Evolutionary conservation across 2,888 invertebrate genomes (phyloP).

Genomic region (Meteorus cinctellus): DNA sequence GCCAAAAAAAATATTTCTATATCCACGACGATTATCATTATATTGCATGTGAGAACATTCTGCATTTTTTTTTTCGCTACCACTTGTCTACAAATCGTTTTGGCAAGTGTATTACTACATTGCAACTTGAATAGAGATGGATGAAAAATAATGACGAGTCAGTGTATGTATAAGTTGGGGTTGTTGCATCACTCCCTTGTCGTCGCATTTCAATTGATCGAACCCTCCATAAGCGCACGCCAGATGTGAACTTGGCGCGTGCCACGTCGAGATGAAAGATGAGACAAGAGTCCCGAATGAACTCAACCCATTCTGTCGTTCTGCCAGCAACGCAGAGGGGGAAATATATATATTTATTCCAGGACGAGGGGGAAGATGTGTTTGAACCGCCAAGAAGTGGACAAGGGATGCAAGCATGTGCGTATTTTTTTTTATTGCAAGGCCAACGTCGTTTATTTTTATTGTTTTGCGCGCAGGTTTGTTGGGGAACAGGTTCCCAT

Average conservation of each 20-base stretch:
- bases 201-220: constrained; percentile 67
- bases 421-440: constrained; percentile 47
- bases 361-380: constrained; percentile 31
- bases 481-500: constrained; percentile 57
- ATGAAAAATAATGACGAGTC: not conserved
- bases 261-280: constrained; percentile 70
- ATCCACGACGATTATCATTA: too few species aligned
- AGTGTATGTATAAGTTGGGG: not conserved
- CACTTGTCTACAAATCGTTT: constrained; percentile 2
- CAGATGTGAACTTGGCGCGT: constrained; percentile 71
- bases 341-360: constrained; percentile 38
- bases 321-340: not conserved
- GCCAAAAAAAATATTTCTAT: too few species aligned
- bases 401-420: constrained; percentile 19
- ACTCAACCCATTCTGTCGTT: constrained; percentile 30
- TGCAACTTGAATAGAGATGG: not conserved
- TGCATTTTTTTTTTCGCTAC: not conserved
- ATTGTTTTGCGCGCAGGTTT: constrained; percentile 57
- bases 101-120: constrained; percentile 22
- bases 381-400: not conserved
- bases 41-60: too few species aligned
- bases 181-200: constrained; percentile 47
- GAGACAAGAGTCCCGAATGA: constrained; percentile 59
- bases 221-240: constrained; percentile 61
- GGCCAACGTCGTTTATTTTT: constrained; percentile 55